Conservation (phyloP, 2,113 vertebrate species). For the Gymnarchus niloticus region DNA sequence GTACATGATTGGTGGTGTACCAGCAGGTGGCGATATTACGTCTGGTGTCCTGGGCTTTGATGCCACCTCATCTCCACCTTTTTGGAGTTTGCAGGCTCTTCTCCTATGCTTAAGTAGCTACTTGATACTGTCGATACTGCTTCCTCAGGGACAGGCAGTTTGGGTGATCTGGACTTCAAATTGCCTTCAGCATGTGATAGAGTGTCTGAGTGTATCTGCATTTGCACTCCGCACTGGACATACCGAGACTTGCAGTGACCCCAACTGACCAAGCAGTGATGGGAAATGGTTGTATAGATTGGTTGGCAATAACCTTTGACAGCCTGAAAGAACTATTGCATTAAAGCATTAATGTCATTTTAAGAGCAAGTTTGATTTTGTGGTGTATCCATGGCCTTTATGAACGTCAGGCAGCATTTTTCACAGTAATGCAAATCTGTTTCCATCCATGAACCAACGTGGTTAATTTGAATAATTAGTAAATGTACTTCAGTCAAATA, state of each 20-base stretch:
- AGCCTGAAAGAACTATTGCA: not conserved
- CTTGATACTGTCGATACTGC: not conserved
- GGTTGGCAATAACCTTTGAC: not conserved
- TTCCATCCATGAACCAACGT: not conserved
- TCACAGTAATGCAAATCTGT: not conserved
- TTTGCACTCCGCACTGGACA: not conserved
- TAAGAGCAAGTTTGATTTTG: not conserved
- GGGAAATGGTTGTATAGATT: not conserved
- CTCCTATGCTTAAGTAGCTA: too few relatives aligned
- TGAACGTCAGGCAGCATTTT: not conserved
- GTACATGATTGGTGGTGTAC: not conserved
- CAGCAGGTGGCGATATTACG: not conserved
- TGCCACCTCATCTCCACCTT: not conserved
- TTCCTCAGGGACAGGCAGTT: not conserved
- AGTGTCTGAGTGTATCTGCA: not conserved
- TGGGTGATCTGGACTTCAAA: not conserved
- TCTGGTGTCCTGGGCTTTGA: not conserved
- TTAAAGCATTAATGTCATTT: not conserved
- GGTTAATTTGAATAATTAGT: not conserved
- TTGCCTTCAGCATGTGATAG: too few relatives aligned
- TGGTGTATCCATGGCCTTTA: not conserved
- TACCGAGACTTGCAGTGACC: too few relatives aligned
- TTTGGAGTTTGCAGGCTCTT: not conserved
- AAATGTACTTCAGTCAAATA: not conserved
- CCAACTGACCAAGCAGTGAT: not conserved